Evolutionary conservation across 1,140 invertebrate species (phyloP), one percentile per base, ranked within the genome.

Genomic region (Dreissena rostriformis): DNA sequence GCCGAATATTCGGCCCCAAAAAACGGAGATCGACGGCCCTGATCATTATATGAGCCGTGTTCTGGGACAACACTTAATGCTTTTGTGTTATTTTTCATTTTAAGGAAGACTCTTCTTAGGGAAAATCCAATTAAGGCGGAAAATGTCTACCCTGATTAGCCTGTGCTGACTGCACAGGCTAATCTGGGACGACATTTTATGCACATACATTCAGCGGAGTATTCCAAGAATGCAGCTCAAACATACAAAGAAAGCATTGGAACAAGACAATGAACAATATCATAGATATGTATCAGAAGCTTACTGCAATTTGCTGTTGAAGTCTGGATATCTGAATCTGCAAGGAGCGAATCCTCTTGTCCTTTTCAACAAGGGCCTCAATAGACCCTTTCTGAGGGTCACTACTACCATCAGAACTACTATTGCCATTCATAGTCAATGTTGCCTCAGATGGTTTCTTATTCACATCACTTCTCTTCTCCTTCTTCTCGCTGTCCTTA

Each of bases 291-390:
- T 74, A 71, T 78, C 77, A 84, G 72, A 86, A 88, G 89, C 88
- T 82, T 88, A 92, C 91, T 28, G 87, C 80, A 26, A 91, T 57
- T 76, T 91, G 88, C 66, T 86, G 81, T 65, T 90, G 89, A 28
- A 92, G 88, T 26, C 86, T 19, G 5, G 82, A 66, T 26, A 90
- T 86, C 80, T 91, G 87, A 19, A 86, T 84, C 85, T 91, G 89
- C 12, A 91, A 78, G 1, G 84, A 88, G 7, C 85, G 83, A 17
- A 90, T 86, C 29, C 90, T 78, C 61, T 87, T 78, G n/a, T 88
- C 89, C 61, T 89, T 88, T 52, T 90, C 88, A 12, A 75, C 70
- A 12, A 74, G 52, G 15, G 70, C 28, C 55, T 85, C 83, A 51
- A 80, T 22, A n/a, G 75, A 49, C 10, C 53, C 82, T 53, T 84